These are phyloP conservation scores for Bimastos eiseni DNA, from an alignment of 2,888 invertebrate species.

Conservation along the genomic window DNA sequence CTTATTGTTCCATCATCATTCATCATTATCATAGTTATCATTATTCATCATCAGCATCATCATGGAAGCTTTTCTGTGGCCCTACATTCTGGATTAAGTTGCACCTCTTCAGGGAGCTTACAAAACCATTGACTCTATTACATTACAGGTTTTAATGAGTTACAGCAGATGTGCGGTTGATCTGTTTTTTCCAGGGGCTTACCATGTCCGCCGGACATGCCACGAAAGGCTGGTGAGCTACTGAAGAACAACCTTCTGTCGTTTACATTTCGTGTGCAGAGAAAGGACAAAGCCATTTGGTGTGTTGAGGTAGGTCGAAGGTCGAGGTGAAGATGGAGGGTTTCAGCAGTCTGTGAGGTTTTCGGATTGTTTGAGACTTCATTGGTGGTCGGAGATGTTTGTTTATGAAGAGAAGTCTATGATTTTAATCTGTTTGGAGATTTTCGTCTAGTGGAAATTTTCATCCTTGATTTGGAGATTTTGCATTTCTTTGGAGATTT, in stretches of 20 bases:
- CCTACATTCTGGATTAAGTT: too few species aligned
- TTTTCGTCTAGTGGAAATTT: too few species aligned
- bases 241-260: conserved; percentile 67
- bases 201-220: conserved; percentile 34
- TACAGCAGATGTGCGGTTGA: too few species aligned
- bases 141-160: too few species aligned
- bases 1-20: background rate
- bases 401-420: too few species aligned
- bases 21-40: background rate
- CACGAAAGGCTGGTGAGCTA: conserved; percentile 7
- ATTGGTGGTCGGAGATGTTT: too few species aligned
- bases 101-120: too few species aligned
- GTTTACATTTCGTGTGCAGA: conserved; percentile 69
- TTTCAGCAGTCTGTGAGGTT: background rate
- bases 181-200: too few species aligned
- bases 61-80: background rate
- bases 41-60: background rate
- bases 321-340: background rate
- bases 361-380: background rate
- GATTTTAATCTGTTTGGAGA: too few species aligned
- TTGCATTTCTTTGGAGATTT: too few species aligned
- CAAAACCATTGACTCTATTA: too few species aligned
- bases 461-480: too few species aligned
- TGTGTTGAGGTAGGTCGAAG: conserved; percentile 74
- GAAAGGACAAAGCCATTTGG: conserved; percentile 69